Evolutionary conservation across 2,888 invertebrate species (phyloP).

Genomic region (Brachyopa scutellaris): DNA sequence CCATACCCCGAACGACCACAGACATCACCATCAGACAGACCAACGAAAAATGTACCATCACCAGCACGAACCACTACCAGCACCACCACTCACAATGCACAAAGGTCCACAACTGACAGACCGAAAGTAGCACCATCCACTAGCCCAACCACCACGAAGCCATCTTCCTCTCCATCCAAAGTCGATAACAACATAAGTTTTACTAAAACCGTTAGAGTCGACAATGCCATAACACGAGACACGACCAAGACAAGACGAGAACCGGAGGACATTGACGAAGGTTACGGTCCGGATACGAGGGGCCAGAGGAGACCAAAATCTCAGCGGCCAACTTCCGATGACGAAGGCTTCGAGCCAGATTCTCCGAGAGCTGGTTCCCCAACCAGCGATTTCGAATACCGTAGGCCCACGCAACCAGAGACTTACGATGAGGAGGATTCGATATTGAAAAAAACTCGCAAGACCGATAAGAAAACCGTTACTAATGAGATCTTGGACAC

Average conservation of each 20-base stretch:
- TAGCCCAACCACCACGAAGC: conserved; percentile 57
- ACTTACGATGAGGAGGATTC: conserved; percentile 54
- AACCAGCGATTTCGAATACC: conserved; percentile 83
- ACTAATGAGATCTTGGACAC: conserved; percentile 51
- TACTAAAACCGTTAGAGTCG: conserved; percentile 60
- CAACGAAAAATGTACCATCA: conserved; percentile 60
- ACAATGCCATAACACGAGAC: conserved; percentile 47
- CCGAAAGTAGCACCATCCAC: conserved; percentile 56
- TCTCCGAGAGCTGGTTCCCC: conserved; percentile 81
- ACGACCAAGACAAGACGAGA: conserved; percentile 57
- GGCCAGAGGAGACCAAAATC: conserved; percentile 29
- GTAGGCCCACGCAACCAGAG: conserved; percentile 16
- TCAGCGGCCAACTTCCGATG: conserved; percentile 66
- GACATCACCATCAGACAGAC: conserved; percentile 63
- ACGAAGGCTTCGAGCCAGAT: conserved; percentile 74
- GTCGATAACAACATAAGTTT: conserved; percentile 57
- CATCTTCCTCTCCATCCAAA: conserved; percentile 59
- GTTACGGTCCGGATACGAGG: conserved; percentile 46
- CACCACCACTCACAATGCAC: conserved; percentile 61
- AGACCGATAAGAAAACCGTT: conserved; percentile 40
- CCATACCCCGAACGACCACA: conserved; percentile 32
- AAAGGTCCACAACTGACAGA: conserved; percentile 53
- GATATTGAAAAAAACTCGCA: conserved; percentile 21
- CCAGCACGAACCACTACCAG: conserved; percentile 54
- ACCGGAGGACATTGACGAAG: conserved; percentile 61